Evolutionary conservation across 2,113 vertebrate genomes (phyloP), one percentile per base, ranked within the genome.

Genomic region (Stigmatopora nigra): DNA sequence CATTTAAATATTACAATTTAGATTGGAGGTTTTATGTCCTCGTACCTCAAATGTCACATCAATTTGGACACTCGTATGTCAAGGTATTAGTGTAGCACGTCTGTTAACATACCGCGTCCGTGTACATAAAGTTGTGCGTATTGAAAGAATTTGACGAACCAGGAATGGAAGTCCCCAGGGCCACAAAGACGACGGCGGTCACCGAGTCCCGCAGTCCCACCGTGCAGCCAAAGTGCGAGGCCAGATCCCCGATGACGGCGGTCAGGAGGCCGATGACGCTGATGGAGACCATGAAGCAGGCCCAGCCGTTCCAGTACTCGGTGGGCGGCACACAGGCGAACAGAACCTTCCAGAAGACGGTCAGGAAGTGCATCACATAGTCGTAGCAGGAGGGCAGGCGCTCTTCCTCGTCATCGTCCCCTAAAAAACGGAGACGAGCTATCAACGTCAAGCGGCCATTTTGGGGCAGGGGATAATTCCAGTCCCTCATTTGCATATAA

Each of bases 331-430:
- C 94, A 5, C 91, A 96, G 75, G 94, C 94, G 1, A 96, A 96
- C 48, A 96, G 88, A 15, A 96, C 93, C 87, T 96, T 96, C 94
- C 94, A 96, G 92, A 96, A 96, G 47, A 96, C 92, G 0, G 94
- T 96, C 75, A 96, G 85, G 82, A 96, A 94, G 75, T 96, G 94
- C 94, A 96, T 96, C 80, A 95, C 84, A 63, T 96, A 96, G 83
- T 96, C 93, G 4, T 90, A 94, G 77, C 94, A 96, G 0, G 93
- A 95, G 0, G 94, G 94, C 1, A 91, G 92, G 1, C 91, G 88
- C 31, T 91, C 90, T 36, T 91, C 90, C 12, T 89, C 89, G 0
- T 95, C 94, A 20, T 93, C 94, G 0, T 94, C 91, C 2, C 92
- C 82, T 3, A 31, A 84, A 84, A 72, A 19, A 84, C 87, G 84